Base-by-base conservation (phyloP, 1,140 invertebrate species). In the Chlorops oryzae region DNA sequence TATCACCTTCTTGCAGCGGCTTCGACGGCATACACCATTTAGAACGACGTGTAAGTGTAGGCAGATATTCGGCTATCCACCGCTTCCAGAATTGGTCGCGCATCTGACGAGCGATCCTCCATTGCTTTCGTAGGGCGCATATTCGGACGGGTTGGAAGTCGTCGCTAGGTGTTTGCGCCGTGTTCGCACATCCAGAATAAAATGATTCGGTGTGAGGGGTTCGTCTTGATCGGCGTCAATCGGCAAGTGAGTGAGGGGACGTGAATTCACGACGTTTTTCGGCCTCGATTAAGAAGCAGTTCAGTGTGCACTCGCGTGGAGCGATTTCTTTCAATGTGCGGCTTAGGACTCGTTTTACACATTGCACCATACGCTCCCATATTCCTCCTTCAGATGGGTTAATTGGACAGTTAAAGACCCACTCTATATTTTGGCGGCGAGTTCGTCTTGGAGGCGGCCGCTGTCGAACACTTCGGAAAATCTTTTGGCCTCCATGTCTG, bases 171-270 rank as follows among this genome's bases (percentile, higher is more conserved):
- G 51, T 52, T 41, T 47, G 44, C 18, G 37, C 43, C 18, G 51
- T 23, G 35, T 42, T 52, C 15, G 43, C 9, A 35, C 44, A 40
- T 1, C 54, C n/a, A 58, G 37, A 5, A 58, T 23, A 38, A 69
- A 65, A 22, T 72, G 61, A 13, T 64, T 67, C 0, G 68, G 65
- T 0, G 66, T 69, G 0, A 71, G 39, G 0, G 60, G 53, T 24
- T 58, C 64, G 0, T 45, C 38, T 22, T 67, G 58, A 3, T 62
- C 54, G 0, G 44, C 34, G 21, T 48, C 52, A 1, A 59, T 42
- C 5, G 60, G 62, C 0, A 72, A 59, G 12, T 66, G 57, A 0
- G 60, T 70, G 5, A 71, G 57, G 0, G 62, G 67, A n/a, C 61
- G 58, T 20, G 52, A 59, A 47, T 73, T 70, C 0, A 72, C 52